phyloP scores from a whole-genome alignment of 2,888 invertebrate genomes.

The Megastigmus dorsalis region DNA sequence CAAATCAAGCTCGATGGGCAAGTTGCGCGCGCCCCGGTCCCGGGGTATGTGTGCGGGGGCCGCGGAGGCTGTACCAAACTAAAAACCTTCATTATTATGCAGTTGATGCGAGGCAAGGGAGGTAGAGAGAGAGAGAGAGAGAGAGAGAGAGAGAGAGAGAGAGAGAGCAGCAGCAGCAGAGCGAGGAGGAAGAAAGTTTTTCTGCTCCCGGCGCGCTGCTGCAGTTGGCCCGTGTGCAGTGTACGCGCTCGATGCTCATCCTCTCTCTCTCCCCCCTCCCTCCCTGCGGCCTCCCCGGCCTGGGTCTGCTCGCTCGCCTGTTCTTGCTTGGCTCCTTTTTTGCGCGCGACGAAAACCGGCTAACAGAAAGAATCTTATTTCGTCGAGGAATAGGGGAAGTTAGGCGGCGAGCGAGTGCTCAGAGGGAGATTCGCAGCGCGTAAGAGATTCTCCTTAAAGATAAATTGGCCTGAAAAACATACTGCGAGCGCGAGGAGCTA shows the following conservation, averaged over 20 bases:
- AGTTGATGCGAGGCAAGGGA: conserved; percentile 6
- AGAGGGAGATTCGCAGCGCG: conserved; percentile 7
- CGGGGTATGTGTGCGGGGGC: too few relatives aligned
- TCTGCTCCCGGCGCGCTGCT: background rate
- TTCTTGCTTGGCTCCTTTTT: background rate
- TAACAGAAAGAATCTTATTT: conserved; percentile 38
- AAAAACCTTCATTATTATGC: conserved; percentile 42
- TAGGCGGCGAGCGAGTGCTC: conserved; percentile 7
- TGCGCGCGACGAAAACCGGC: conserved; percentile 25
- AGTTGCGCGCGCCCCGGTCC: too few relatives aligned
- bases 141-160: too few relatives aligned
- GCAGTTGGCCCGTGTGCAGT: background rate
- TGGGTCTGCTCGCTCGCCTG: background rate
- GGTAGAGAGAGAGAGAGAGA: too few relatives aligned
- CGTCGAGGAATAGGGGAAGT: conserved; percentile 29
- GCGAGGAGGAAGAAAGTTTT: conserved; percentile 31
- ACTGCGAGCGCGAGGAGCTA: background rate
- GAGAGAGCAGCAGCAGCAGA: too few relatives aligned
- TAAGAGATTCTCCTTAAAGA: conserved; percentile 22
- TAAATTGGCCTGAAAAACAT: conserved; percentile 37
- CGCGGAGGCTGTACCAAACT: too few relatives aligned
- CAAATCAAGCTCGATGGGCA: too few relatives aligned
- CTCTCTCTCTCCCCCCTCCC: background rate
- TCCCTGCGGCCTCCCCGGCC: background rate
- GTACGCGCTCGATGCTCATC: too few relatives aligned